These are phyloP conservation scores for Rhizoglyphus robini DNA, from an alignment of 1,140 invertebrate genomes.

Conservation along the genomic window DNA sequence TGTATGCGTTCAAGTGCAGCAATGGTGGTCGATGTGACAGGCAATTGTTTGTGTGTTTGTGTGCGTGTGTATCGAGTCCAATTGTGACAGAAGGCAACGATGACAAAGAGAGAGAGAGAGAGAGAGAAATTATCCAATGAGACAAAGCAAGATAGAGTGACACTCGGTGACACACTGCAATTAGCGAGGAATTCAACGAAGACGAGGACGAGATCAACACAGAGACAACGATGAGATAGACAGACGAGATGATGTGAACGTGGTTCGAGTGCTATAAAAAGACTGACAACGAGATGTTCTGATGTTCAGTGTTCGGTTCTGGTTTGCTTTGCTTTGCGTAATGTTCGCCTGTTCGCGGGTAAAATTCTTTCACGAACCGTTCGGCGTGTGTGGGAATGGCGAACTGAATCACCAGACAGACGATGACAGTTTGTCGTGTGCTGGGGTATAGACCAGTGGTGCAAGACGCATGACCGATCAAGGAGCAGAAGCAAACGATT, in stretches of 20 bases:
- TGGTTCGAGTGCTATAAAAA: background rate
- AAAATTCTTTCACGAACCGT: too few species aligned
- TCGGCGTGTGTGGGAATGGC: too few species aligned
- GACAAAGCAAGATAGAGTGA: background rate
- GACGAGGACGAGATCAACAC: background rate
- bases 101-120: background rate
- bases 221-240: background rate
- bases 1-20: too few species aligned
- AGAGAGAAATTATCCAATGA: constrained; percentile 4
- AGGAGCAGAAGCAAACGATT: too few species aligned
- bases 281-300: background rate
- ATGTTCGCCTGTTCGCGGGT: background rate
- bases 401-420: too few species aligned
- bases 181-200: background rate
- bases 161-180: too few species aligned
- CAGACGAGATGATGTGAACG: background rate
- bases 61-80: too few species aligned
- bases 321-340: background rate
- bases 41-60: too few species aligned
- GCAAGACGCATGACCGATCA: too few species aligned
- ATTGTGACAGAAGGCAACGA: background rate
- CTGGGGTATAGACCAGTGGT: too few species aligned
- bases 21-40: too few species aligned
- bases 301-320: background rate
- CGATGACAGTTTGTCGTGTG: too few species aligned